A percentile compares a stretch with the other conserved stretches of the same genome.
Evolutionary conservation across 2,888 invertebrate species (phyloP).

Genomic region (Synanthedon vespiformis): DNA sequence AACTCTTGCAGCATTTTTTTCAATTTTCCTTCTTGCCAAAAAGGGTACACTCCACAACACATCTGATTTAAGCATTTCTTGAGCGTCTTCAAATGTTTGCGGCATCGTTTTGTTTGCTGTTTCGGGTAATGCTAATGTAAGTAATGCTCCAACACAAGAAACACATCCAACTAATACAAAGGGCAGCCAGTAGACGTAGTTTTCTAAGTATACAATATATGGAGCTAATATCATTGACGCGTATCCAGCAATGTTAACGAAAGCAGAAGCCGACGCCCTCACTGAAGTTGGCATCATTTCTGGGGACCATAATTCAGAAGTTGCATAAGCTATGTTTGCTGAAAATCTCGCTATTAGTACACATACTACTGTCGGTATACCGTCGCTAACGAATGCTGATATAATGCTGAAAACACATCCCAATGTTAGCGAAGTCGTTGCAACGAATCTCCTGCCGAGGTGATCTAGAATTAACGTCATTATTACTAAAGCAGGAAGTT

Average conservation of each 20-base stretch:
- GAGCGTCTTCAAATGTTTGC: not conserved
- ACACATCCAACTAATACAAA: conserved; percentile 3
- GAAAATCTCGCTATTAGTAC: conserved; percentile 7
- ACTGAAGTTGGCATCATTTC: conserved; percentile 7
- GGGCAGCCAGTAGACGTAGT: conserved; percentile 4
- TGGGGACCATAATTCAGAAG: conserved; percentile 7
- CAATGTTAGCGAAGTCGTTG: not conserved
- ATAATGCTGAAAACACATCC: conserved; percentile 4
- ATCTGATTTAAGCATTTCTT: not conserved
- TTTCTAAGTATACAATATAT: conserved; percentile 6
- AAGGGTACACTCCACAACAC: conserved; percentile 1
- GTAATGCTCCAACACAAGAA: conserved; percentile 2
- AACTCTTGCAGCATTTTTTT: not conserved
- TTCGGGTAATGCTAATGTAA: conserved; percentile 5
- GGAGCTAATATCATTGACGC: conserved; percentile 4
- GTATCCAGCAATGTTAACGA: conserved; percentile 4
- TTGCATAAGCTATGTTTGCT: conserved; percentile 5
- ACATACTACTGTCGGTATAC: conserved; percentile 5
- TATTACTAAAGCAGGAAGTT: conserved; percentile 6
- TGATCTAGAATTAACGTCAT: conserved; percentile 7
- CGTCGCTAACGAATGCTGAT: conserved; percentile 5
- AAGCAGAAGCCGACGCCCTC: conserved; percentile 4
- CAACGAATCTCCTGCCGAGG: conserved; percentile 6
- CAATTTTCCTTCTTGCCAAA: not conserved
- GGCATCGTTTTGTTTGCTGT: conserved; percentile 6